Evolutionary conservation across 2,888 invertebrate genomes (phyloP).

Genomic region (Octodonta nipae): DNA sequence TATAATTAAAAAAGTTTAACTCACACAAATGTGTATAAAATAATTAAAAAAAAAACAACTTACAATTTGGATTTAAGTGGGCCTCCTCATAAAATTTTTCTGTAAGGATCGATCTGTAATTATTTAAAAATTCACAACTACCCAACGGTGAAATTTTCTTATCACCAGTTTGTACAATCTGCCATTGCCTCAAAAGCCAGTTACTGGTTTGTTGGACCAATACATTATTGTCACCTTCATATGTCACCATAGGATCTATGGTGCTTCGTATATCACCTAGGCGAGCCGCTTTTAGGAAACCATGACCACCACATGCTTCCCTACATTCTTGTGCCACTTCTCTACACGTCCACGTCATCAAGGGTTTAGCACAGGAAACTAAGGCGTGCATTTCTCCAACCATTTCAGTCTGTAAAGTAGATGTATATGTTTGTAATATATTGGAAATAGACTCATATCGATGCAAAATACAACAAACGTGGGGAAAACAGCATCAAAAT

Average conservation of each 20-base stretch:
- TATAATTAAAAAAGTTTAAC: no score
- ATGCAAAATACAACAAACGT: no score
- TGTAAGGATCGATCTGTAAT: no score
- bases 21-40: no score
- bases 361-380: constrained; percentile 52
- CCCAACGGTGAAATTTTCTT: constrained; percentile 53
- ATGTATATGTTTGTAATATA: no score
- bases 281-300: constrained; percentile 67
- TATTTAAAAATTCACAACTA: constrained; percentile 60
- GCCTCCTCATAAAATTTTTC: no score
- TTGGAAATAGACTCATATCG: no score
- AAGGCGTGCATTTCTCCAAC: constrained; percentile 59
- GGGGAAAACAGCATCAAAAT: no score
- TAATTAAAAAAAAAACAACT: no score
- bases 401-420: constrained; percentile 42
- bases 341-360: constrained; percentile 63
- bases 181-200: constrained; percentile 64
- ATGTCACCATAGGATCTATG: constrained; percentile 82
- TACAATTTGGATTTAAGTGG: no score
- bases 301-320: constrained; percentile 82
- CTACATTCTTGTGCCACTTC: constrained; percentile 68
- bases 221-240: constrained; percentile 90
- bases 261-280: constrained; percentile 73
- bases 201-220: constrained; percentile 81
- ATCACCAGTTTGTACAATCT: constrained; percentile 34